Evolutionary conservation across 2,888 invertebrate species (phyloP).

Genomic region (Homarus gammarus): DNA sequence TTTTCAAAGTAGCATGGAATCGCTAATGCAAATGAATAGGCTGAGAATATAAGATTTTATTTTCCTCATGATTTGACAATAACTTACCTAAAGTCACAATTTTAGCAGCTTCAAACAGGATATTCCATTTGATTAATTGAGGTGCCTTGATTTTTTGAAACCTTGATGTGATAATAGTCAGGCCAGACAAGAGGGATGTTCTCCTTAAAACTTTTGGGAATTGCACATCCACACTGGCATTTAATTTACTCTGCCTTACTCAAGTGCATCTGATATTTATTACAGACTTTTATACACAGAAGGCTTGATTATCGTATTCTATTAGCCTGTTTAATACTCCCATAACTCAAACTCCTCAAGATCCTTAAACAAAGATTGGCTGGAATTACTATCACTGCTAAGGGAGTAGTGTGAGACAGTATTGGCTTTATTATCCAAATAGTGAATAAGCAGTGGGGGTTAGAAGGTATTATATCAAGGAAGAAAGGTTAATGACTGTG

Average conservation of each 20-base stretch:
- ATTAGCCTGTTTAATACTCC: conserved; percentile 17
- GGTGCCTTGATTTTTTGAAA: conserved; percentile 42
- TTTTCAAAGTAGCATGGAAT: conserved; percentile 39
- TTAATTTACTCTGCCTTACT: conserved; percentile 39
- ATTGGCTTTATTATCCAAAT: neutral
- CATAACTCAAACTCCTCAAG: conserved; percentile 20
- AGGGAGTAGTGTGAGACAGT: neutral
- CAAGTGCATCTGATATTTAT: conserved; percentile 44
- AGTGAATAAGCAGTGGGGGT: neutral
- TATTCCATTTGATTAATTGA: conserved; percentile 25
- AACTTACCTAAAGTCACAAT: neutral
- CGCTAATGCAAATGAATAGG: conserved; percentile 10
- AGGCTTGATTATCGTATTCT: neutral
- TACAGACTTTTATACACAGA: conserved; percentile 31
- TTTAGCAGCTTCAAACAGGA: conserved; percentile 9
- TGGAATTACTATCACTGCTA: neutral
- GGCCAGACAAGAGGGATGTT: conserved; percentile 27
- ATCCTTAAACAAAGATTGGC: conserved; percentile 8
- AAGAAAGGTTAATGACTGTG: neutral
- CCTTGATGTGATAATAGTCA: conserved; percentile 40
- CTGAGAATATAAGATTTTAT: neutral
- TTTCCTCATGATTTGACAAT: conserved; percentile 9
- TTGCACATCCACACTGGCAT: conserved; percentile 31
- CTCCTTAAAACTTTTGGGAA: neutral
- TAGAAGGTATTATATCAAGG: neutral